Evolutionary conservation across 2,113 vertebrate genomes (phyloP), one percentile per base, ranked within the genome.

Genomic region (Myotis brandtii): DNA sequence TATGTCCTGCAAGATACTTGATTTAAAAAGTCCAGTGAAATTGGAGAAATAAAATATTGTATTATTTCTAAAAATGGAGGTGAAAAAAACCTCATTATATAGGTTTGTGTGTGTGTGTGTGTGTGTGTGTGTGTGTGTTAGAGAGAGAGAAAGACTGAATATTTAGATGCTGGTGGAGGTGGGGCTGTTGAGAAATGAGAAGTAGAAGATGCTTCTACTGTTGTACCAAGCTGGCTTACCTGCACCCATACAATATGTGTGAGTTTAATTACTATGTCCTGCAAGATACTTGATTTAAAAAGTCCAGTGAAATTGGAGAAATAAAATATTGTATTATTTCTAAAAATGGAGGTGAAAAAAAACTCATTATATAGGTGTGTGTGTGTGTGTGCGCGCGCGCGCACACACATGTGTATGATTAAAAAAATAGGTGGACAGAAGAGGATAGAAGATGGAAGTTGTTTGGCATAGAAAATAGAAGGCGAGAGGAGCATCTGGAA

Each of bases 301-400:
- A 87, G 43, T 52, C 18, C 50, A 70, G 30, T 66, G 72, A 85
- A 91, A 70, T 5, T 80, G 9, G 8, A 43, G 50, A 43, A 81
- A 88, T 37, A 81, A 91, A 93, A 43, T 67, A 69, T 43, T 85
- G 67, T 64, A 34, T 40, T 69, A 67, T 48, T 86, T 94, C 93
- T 37, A n/a, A 67, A 82, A 85, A 21, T 12, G 12, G 54, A 64
- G 17, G 32, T 54, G 48, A 64, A 56, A 43, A 25, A 32, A 69
- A 25, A 20, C 54, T 96, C 50, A 62, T 7, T 84, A 34, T 17
- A n/a, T 32, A 30, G 46, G 4, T 14, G 6, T 52, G 32, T 50
- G 43, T 46, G 70, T 17, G 18, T 32, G 23, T 13, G 34, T 8
- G 9, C 5, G n/a, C 4, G 21, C 37, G 37, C 37, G 37, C 3